These are phyloP conservation scores for Cataglyphis altisquamis DNA, from an alignment of 2,888 invertebrate genomes.

Conservation along the genomic window DNA sequence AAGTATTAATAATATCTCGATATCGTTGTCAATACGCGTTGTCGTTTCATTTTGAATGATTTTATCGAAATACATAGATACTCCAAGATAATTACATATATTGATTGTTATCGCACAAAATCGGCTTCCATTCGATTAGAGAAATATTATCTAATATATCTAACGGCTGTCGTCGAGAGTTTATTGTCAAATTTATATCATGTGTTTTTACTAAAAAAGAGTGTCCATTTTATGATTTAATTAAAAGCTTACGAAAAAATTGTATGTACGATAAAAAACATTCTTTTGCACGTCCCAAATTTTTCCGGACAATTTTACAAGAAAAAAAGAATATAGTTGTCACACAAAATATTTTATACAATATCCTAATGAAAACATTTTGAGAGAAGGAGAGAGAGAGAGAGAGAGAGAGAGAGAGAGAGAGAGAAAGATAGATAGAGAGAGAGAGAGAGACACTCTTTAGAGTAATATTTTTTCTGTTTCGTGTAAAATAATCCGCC, in stretches of 20 bases:
- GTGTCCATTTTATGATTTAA: not conserved
- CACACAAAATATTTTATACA: not conserved
- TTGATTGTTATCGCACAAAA: constrained; percentile 17
- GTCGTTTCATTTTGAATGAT: constrained; percentile 19
- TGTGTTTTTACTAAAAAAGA: constrained; percentile 16
- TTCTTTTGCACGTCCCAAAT: not conserved
- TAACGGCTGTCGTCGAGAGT: constrained; percentile 50
- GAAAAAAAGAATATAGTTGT: not conserved
- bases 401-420: not conserved
- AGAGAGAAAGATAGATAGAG: not conserved
- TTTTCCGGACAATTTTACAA: not conserved
- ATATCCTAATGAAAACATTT: not conserved
- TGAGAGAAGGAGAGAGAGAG: not conserved
- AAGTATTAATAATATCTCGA: constrained; percentile 4
- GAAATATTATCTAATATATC: constrained; percentile 43
- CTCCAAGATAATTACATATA: not conserved
- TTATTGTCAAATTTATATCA: constrained; percentile 23
- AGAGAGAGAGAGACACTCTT: not conserved
- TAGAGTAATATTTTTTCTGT: not conserved
- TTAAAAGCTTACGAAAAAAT: constrained; percentile 27
- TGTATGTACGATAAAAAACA: constrained; percentile 1
- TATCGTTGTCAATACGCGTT: not conserved
- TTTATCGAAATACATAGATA: constrained; percentile 11
- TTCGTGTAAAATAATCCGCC: not conserved
- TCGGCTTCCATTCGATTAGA: constrained; percentile 22